Base-by-base conservation (phyloP, 2,888 invertebrate genomes). In the Tinea semifulvella region DNA sequence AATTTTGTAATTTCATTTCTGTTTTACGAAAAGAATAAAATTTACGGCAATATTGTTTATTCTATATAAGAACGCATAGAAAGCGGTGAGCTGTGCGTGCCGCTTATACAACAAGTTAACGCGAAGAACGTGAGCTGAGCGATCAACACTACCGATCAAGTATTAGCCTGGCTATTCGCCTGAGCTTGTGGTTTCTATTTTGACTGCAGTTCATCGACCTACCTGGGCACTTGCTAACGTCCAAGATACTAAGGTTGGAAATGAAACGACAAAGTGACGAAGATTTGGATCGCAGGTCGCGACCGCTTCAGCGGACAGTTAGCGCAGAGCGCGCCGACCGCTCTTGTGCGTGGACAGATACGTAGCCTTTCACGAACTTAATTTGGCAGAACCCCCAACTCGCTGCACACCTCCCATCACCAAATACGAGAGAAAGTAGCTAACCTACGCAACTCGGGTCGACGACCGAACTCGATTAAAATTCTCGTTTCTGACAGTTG, bases 401-500 rank as follows among this genome's bases (percentile, higher is more conserved):
- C 14, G 8, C 71, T 65, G 65, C 71, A 56, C 67, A 49, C 68
- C 67, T 58, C 66, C 53, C 62, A 61, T 57, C 62, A 59, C 64
- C 65, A 65, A 63, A 59, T 68, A 62, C 56, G 55, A 75, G 80
- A 79, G 80, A 80, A 80, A 80, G 79, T 77, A 79, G 80, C 75
- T 76, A 66, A 69, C 74, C 76, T 76, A 79, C 77, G 80, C 79
- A 80, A 76, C 75, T 65, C 70, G 73, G 79, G 79, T 79, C 79
- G 68, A 68, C 63, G 79, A 70, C 77, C 79, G 70, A 65, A 74
- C 74, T 73, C 76, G 65, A 75, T 48, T 45, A 43, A 80, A 80
- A 76, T 76, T 65, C 71, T 71, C 61, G 72, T 69, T 72, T 72
- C 73, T 75, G 72, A 68, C 44, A 36, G 35, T 44, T 45, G 39